Base-by-base conservation (phyloP, 2,797 vertebrate genomes). In the Leptoclinus maculatus region DNA sequence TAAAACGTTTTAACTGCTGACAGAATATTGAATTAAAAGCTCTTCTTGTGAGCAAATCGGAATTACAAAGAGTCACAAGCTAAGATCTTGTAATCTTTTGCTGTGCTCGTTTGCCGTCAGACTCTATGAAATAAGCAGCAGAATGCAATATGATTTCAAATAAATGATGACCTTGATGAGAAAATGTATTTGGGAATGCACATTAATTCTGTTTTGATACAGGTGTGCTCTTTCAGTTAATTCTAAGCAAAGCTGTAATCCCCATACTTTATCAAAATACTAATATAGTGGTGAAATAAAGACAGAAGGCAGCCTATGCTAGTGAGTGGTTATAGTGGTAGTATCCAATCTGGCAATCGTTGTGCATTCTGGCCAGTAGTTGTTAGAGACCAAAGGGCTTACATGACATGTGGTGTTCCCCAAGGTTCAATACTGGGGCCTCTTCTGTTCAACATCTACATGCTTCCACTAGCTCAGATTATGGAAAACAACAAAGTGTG, bases 181-280 rank as follows among this genome's bases (percentile, higher is more conserved):
- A 14, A 65, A 65, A 47, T 32, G 11, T 47, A 14, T 41, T 62
- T 2, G 3, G 7, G 13, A 16, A 62, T 29, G 9, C 39, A 29
- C 39, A 64, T 59, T n/a, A n/a, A 36, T 59, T 59, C 10, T 38
- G 39, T 43, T 63, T 27, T 27, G 23, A 14, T 43, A 51, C 49
- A n/a, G 10, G 49, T 63, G 23, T 63, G 38, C 16, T 63, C 14
- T 45, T 64, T 64, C 60, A 27, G 60, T 63, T 60, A 38, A 38
- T 39, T 60, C 58, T 14, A 14, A 38, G 58, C 21, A 60, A 14
- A 60, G 36, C 36, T 23, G 39, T 45, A 12, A 64, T 29, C 39
- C 5, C 7, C 19, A 36, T 51, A 43, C 25, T 34, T 47, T 32
- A n/a, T 66, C 19, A 34, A 49, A 49, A 36, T 47, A 21, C 19